These are phyloP conservation scores for Scaptomyza hsui DNA, from an alignment of 1,140 invertebrate species.

Conservation along the genomic window DNA sequence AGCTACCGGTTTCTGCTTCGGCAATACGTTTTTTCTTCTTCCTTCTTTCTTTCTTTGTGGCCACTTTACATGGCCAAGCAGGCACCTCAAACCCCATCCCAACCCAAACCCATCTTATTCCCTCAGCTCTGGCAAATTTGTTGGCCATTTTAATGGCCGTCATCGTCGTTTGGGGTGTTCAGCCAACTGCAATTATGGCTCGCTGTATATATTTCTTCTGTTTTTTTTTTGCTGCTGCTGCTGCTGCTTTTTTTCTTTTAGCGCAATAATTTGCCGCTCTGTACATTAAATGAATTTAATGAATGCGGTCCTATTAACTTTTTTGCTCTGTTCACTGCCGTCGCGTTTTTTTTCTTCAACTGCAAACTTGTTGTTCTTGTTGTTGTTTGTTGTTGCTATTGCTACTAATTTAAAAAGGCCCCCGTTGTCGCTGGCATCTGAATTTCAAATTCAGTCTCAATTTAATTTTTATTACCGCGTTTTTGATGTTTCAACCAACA, in stretches of 20 bases:
- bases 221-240: constrained; percentile 27
- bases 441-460: constrained; percentile 76
- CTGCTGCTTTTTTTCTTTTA: constrained; percentile 53
- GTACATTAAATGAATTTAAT: constrained; percentile 84
- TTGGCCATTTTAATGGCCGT: constrained; percentile 78
- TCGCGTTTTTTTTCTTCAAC: constrained; percentile 34
- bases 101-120: background rate
- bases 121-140: constrained; percentile 55
- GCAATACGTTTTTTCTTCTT: constrained; percentile 44
- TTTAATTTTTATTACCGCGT: constrained; percentile 74
- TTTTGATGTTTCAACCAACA: constrained; percentile 37
- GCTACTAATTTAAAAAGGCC: constrained; percentile 74
- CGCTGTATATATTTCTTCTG: constrained; percentile 36
- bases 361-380: constrained; percentile 51
- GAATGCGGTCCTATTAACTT: constrained; percentile 83
- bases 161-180: constrained; percentile 56
- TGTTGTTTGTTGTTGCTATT: constrained; percentile 26
- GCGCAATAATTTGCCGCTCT: constrained; percentile 82
- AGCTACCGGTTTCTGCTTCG: constrained; percentile 55
- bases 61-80: constrained; percentile 63
- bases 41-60: constrained; percentile 17
- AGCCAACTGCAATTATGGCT: constrained; percentile 76
- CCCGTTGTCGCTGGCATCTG: constrained; percentile 60
- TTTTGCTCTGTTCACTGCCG: constrained; percentile 49
- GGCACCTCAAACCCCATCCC: too few species aligned